phyloP scores from a whole-genome alignment of 92 coral and sea anemone species.

The Pocillopora meandrina region DNA sequence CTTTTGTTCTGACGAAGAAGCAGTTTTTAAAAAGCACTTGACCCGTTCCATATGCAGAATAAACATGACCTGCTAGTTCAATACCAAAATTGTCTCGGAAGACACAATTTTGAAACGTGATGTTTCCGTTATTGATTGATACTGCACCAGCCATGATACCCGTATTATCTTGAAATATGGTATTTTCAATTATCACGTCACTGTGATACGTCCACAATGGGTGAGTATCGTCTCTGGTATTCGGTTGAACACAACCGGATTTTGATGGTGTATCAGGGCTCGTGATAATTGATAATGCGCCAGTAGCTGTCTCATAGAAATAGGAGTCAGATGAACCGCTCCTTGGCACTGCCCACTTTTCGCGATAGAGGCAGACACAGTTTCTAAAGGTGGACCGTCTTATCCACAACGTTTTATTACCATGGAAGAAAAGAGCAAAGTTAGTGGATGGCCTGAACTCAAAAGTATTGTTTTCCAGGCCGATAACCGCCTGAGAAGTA shows the following conservation, averaged over 20 bases:
- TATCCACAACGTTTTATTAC: conserved; percentile 8
- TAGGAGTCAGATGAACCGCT: background rate
- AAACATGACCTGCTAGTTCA: conserved; percentile 29
- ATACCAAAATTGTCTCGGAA: conserved; percentile 35
- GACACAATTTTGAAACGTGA: conserved; percentile 17
- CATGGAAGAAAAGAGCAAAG: background rate
- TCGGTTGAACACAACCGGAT: background rate
- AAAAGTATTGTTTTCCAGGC: conserved; percentile 30
- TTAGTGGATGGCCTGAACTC: conserved; percentile 7
- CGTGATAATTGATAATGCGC: conserved; percentile 18
- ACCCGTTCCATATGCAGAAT: conserved; percentile 32
- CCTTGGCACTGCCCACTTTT: background rate
- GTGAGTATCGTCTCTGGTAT: background rate
- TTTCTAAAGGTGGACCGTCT: conserved; percentile 9
- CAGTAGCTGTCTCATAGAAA: background rate
- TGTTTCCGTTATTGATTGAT: conserved; percentile 20
- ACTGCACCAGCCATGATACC: conserved; percentile 31
- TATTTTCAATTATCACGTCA: conserved; percentile 26
- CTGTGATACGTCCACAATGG: conserved; percentile 47
- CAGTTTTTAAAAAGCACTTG: conserved; percentile 13
- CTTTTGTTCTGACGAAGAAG: background rate
- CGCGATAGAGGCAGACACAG: background rate
- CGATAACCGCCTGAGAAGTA: background rate
- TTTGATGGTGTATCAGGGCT: background rate
- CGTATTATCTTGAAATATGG: conserved; percentile 25